Evolutionary conservation across 2,113 vertebrate genomes (phyloP).

Genomic region (Pollachius pollachius): DNA sequence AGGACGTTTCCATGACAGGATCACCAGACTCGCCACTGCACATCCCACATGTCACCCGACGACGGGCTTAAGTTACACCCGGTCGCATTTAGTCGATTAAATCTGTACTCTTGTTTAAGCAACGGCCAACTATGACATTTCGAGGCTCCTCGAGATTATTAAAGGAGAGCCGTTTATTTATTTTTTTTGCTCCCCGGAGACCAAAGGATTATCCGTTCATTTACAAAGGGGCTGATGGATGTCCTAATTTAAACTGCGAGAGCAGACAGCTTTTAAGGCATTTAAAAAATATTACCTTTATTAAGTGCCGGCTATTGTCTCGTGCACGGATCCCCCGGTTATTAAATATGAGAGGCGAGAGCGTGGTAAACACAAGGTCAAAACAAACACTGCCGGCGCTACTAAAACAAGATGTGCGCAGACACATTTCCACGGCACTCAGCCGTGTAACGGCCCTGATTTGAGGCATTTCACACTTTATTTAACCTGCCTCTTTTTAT

Average conservation of each 20-base stretch:
- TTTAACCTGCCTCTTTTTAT: conserved; percentile 74
- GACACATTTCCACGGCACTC: conserved; percentile 54
- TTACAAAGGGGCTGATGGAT: conserved; percentile 7
- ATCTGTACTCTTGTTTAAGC: conserved; percentile 3
- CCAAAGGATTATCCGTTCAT: conserved; percentile 28
- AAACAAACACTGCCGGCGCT: conserved; percentile 56
- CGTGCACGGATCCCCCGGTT: conserved; percentile 43
- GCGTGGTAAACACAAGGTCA: conserved; percentile 60
- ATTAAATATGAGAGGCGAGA: conserved; percentile 43
- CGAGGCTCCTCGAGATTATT: conserved; percentile 15
- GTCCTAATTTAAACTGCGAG: not conserved
- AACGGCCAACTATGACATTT: conserved; percentile 13
- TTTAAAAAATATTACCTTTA: conserved; percentile 11
- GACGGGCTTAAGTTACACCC: conserved; percentile 49
- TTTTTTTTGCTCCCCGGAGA: conserved; percentile 11
- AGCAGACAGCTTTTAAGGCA: conserved; percentile 19
- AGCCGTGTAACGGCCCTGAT: conserved; percentile 68
- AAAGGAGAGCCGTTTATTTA: conserved; percentile 11
- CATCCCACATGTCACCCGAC: conserved; percentile 43
- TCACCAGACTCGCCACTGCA: conserved; percentile 49
- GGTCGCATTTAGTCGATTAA: conserved; percentile 26
- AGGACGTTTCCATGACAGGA: conserved; percentile 46
- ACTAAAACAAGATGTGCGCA: conserved; percentile 59
- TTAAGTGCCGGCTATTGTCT: conserved; percentile 39
- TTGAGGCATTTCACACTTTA: conserved; percentile 79